Conservation (phyloP, 2,888 invertebrate species). For the Acanthococcus lagerstroemiae region DNA sequence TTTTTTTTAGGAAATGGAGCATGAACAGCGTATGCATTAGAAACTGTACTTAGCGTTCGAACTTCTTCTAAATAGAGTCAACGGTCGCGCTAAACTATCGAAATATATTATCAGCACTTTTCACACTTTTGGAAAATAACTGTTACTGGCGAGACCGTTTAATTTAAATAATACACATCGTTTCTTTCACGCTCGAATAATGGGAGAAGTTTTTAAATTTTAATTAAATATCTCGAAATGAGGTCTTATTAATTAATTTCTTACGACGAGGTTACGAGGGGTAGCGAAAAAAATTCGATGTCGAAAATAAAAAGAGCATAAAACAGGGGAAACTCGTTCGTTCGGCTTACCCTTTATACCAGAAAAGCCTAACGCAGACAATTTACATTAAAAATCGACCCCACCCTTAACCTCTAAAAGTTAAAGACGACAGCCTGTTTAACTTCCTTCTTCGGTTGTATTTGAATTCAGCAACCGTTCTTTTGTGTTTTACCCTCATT, state of each 20-base stretch:
- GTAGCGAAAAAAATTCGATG: constrained; percentile 6
- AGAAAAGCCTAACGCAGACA: constrained; percentile 24
- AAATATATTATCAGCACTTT: too few relatives aligned
- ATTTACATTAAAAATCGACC: constrained; percentile 27
- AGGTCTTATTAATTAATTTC: constrained; percentile 29
- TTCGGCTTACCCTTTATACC: constrained; percentile 20
- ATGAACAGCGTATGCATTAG: too few relatives aligned
- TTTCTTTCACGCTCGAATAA: too few relatives aligned
- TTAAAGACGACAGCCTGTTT: constrained; percentile 29
- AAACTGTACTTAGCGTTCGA: too few relatives aligned
- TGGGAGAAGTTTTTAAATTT: too few relatives aligned
- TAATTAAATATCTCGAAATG: constrained; percentile 27
- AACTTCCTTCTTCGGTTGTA: constrained; percentile 23
- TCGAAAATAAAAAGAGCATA: constrained; percentile 16
- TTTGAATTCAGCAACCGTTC: constrained; percentile 29
- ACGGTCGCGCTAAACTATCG: too few relatives aligned
- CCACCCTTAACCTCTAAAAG: constrained; percentile 29
- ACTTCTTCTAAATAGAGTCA: too few relatives aligned
- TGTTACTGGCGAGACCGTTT: too few relatives aligned
- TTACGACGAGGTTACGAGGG: neutral
- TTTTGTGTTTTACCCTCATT: constrained; percentile 30
- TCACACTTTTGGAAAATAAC: too few relatives aligned
- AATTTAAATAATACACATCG: too few relatives aligned
- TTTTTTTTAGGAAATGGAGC: too few relatives aligned
- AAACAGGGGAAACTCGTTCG: constrained; percentile 12